Evolutionary conservation across 2,113 vertebrate species (phyloP), one percentile per base, ranked within the genome.

Genomic region (Nansenia antarctica): DNA sequence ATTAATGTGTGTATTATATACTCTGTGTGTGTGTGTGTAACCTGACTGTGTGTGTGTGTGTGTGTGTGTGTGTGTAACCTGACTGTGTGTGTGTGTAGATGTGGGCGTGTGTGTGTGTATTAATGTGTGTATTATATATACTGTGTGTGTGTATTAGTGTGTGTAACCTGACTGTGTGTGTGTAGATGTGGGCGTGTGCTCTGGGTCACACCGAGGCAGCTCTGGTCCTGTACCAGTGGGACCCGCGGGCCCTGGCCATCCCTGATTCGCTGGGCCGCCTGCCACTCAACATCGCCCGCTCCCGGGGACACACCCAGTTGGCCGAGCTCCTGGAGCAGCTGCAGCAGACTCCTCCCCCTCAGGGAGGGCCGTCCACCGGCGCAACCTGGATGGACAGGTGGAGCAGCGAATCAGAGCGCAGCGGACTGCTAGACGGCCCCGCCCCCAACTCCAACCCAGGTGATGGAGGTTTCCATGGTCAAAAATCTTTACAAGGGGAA

Each of bases 131-230:
- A 12, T 20, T 60, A 24, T 20, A 32, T 32, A 14, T 32, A 32
- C 5, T 15, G 2, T 59, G 30, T 59, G 58, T 60, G 9, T 34
- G 14, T 60, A 1, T 20, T 3, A 31, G 26, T 22, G n/a, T 2
- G n/a, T 53, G 9, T 22, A 22, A 20, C 22, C n/a, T 53, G n/a
- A 9, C 9, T 45, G 8, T 27, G 18, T 30, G 26, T 30, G 27
- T 20, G n/a, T 62, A 99, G 97, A 99, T 99, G 97, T 99, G 97
- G 97, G 96, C 97, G 0, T 99, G 97, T 24, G 97, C 97, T 65
- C 87, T 99, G 18, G 97, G 97, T 49, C 97, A 99, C 76, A 87
- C 93, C 42, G 97, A 99, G 27, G 95, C 96, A 1, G 97, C 97
- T 0, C 79, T 98, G 9, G 95, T 98, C 67, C 91, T 99, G 35